Evolutionary conservation across 2,888 invertebrate species (phyloP), one percentile per base, ranked within the genome.

Genomic region (Tachina fera): DNA sequence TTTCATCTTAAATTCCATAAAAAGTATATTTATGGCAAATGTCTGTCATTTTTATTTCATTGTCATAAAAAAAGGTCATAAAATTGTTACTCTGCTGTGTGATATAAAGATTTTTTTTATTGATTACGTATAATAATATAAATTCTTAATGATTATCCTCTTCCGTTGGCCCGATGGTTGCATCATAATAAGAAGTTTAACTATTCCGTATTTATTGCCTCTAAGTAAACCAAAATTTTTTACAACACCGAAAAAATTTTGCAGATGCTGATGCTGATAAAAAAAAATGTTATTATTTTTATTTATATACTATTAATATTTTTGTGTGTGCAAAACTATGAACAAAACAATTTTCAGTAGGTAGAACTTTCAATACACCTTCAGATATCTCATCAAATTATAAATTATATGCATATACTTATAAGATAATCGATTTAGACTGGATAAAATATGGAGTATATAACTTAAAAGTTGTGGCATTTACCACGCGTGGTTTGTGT

Each of bases 141-240:
- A 60, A 67, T 16, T 70, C 45, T 51, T 79, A 79, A 79, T 56
- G 71, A 63, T 71, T 63, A 79, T 63, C 47, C 47, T 16, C 71
- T 61, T 79, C 45, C 78, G 53, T 19, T 71, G 53, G 10, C 13
- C 39, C 31, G 43, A 19, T 72, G 10, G 16, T 45, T 45, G 13
- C 19, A 31, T 60, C 16, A 51, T 19, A n/a, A 43, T 16, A 51
- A 31, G 3, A 31, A 31, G 31, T n/a, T 8, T 1, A 4, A 56
- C 31, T 65, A 16, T 45, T 75, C 19, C 3, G 1, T 49, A 39
- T 61, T 65, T 45, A 65, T 51, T 9, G 41, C 16, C 39, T 19
- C 6, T 13, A 31, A n/a, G 10, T 56, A 49, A 49, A 43, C 0
- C 3, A 14, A 43, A 31, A 31, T 4, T 31, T 2, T 31, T 31